These are phyloP conservation scores for Gasteruption jaculator DNA, from an alignment of 2,888 invertebrate species.

Conservation along the genomic window DNA sequence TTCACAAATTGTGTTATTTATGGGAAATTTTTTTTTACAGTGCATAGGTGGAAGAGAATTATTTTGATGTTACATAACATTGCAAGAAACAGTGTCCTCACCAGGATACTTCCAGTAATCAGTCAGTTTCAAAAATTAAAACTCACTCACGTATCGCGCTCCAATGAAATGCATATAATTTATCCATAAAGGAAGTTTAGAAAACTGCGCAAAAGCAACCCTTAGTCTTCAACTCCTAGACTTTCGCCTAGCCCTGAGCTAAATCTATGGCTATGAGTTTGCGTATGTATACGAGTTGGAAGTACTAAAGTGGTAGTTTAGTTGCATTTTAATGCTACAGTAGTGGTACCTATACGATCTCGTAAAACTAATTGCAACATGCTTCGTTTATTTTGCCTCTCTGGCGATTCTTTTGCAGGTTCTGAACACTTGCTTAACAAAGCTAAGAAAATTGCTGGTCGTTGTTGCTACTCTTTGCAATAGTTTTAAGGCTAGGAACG, in stretches of 20 bases:
- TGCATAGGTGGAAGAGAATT: no score
- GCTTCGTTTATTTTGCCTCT: constrained; percentile 37
- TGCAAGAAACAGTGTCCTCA: no score
- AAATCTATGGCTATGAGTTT: constrained; percentile 30
- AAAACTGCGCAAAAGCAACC: constrained; percentile 20
- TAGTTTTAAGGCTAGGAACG: no score
- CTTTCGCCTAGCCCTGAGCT: constrained; percentile 44
- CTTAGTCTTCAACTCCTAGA: constrained; percentile 26
- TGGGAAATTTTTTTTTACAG: no score
- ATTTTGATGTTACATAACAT: no score
- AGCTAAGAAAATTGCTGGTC: constrained; percentile 35
- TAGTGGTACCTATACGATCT: constrained; percentile 29
- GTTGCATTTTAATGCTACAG: constrained; percentile 38
- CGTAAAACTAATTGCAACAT: constrained; percentile 48
- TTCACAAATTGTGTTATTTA: no score
- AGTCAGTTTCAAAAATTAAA: no score
- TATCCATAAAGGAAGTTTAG: constrained; percentile 12
- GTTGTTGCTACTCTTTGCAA: no score
- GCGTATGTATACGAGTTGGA: constrained; percentile 13
- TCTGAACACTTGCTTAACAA: constrained; percentile 33
- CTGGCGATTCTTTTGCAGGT: constrained; percentile 20
- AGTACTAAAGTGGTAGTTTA: constrained; percentile 39
- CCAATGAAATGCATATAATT: no score
- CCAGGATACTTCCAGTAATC: no score
- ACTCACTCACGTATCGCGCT: no score